Conservation (phyloP, 2,888 invertebrate species). For the Aspidiotus rigidus region DNA sequence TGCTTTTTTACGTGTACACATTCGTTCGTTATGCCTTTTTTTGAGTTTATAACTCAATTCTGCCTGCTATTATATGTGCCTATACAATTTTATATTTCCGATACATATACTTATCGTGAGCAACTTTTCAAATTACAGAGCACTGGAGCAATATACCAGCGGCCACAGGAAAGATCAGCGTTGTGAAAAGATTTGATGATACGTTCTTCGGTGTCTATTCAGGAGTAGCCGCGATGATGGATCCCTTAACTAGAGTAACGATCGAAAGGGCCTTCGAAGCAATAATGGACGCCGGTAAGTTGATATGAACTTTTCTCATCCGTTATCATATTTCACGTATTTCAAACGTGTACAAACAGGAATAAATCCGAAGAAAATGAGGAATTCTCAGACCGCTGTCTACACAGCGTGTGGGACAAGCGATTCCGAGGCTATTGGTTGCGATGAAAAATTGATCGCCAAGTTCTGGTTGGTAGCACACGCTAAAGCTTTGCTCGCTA, state of each 20-base stretch:
- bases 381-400: conserved; percentile 45
- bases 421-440: conserved; percentile 43
- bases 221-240: conserved; percentile 45
- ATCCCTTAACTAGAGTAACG: conserved; percentile 45
- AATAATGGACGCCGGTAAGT: conserved; percentile 46
- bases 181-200: conserved; percentile 44
- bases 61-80: too few relatives aligned
- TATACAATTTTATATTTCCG: too few relatives aligned
- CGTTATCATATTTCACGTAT: background rate
- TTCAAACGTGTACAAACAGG: conserved; percentile 40
- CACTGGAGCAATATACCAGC: conserved; percentile 40
- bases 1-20: too few relatives aligned
- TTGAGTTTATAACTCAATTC: too few relatives aligned
- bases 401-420: conserved; percentile 45
- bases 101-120: too few relatives aligned
- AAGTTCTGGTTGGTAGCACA: conserved; percentile 62
- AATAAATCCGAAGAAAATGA: conserved; percentile 44
- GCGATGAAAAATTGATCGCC: conserved; percentile 36
- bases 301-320: background rate
- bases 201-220: conserved; percentile 47
- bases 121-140: conserved; percentile 38
- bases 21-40: too few relatives aligned
- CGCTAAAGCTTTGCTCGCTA: conserved; percentile 53
- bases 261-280: conserved; percentile 47
- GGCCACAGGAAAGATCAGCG: conserved; percentile 43